Conservation (phyloP, 2,797 vertebrate species). For the Corythornis leucogaster region DNA sequence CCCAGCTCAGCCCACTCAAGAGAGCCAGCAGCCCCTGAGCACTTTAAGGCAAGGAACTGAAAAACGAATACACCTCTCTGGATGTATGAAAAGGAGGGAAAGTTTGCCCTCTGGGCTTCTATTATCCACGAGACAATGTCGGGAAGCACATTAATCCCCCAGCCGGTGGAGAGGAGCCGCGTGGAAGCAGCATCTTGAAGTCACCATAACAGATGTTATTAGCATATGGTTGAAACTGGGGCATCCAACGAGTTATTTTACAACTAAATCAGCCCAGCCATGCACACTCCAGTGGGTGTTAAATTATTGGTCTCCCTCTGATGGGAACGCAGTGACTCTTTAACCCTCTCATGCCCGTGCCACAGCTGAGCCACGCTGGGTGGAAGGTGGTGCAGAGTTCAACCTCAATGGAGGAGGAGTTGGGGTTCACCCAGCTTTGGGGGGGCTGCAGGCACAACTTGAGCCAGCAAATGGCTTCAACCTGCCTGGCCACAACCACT, state of each 20-base stretch:
- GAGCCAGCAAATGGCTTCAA: background rate
- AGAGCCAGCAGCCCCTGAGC: background rate
- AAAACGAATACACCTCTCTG: background rate
- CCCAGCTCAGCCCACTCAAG: background rate
- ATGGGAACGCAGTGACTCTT: background rate
- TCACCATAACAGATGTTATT: slow-evolving; percentile 61
- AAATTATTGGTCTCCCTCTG: slow-evolving; percentile 25
- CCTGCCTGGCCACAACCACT: background rate
- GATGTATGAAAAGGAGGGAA: background rate
- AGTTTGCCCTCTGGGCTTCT: slow-evolving; percentile 57
- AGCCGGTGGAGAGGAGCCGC: background rate
- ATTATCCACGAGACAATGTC: background rate
- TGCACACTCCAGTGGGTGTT: slow-evolving; percentile 4
- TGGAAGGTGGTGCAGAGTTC: background rate
- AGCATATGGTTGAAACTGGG: slow-evolving; percentile 72
- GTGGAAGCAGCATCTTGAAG: slow-evolving; percentile 40
- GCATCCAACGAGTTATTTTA: slow-evolving; percentile 49
- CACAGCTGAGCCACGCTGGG: background rate
- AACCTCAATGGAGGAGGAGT: accelerated
- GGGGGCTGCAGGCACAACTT: background rate
- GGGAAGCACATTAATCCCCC: background rate
- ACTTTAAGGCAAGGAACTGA: background rate
- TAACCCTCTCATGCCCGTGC: background rate
- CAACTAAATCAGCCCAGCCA: slow-evolving; percentile 54
- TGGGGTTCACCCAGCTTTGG: background rate